Base-by-base conservation (phyloP, 2,797 vertebrate genomes). In the Pangasius mekongensis region DNA sequence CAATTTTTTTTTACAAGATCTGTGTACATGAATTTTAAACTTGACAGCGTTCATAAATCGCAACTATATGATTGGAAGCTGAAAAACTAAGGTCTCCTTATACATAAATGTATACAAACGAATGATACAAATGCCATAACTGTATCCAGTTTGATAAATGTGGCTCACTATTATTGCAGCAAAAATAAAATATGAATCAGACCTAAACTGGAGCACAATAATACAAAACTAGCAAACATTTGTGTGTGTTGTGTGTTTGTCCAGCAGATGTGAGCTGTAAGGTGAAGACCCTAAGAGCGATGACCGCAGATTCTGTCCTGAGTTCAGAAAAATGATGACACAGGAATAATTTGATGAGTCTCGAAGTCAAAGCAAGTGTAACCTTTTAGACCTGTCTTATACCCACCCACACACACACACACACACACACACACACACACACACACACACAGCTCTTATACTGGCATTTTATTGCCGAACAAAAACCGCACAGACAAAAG, bases 401-500 rank as follows among this genome's bases (percentile, higher is more conserved):
- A 84, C 43, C 54, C 62, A 52, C 62, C 87, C 89, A 86, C 88
- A 91, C 89, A 91, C 90, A 93, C 91, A 91, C 91, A 86, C 85
- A 83, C 76, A 89, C 83, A 84, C 84, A 58, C 52, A 58, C 67
- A 74, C 67, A 39, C 66, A 89, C 89, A 87, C 87, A 91, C 89
- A 91, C 89, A 93, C 91, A 91, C 91, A 85, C 86, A 76, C 76
- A 87, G 66, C 49, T 87, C 92, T 93, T 94, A 94, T 95, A 96
- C 94, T 95, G 94, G 94, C 94, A 93, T 94, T 95, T 95, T 95
- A 95, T 94, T 94, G 94, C 90, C 85, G 89, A 94, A 94, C 91
- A 93, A 93, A 95, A 96, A 95, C 94, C 94, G n/a, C 95, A 94
- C 94, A 95, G 95, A 96, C 95, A 96, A 95, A 96, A 95, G 94